These are phyloP conservation scores for Poliocrania exsul DNA, from an alignment of 2,797 vertebrate genomes.

Conservation along the genomic window DNA sequence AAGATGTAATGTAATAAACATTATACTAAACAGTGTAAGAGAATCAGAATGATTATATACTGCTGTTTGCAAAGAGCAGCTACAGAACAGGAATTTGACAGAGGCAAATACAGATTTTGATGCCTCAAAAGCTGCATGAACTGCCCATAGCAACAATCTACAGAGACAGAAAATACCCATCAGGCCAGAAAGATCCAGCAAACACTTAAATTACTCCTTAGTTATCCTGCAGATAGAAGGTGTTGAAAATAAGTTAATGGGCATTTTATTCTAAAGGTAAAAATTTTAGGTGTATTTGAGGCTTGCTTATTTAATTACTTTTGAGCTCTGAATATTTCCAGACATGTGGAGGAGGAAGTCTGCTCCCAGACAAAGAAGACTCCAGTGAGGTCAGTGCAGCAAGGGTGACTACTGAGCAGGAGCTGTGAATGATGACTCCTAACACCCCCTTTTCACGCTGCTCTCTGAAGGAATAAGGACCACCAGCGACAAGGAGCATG, in stretches of 20 bases:
- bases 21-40: neutral
- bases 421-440: neutral
- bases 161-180: neutral
- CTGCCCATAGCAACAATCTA: neutral
- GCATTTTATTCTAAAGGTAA: neutral
- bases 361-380: neutral
- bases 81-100: neutral
- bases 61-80: neutral
- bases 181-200: neutral
- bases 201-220: neutral
- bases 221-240: neutral
- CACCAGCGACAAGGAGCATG: neutral
- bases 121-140: neutral
- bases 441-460: neutral
- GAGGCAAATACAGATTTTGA: neutral
- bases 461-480: neutral
- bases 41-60: neutral
- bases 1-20: neutral
- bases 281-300: neutral
- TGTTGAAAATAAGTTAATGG: neutral
- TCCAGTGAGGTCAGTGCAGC: neutral
- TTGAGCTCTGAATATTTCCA: neutral
- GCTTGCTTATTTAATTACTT: neutral
- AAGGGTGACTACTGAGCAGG: neutral
- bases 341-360: neutral